phyloP scores from a whole-genome alignment of 2,113 vertebrate species.

The Numida meleagris region DNA sequence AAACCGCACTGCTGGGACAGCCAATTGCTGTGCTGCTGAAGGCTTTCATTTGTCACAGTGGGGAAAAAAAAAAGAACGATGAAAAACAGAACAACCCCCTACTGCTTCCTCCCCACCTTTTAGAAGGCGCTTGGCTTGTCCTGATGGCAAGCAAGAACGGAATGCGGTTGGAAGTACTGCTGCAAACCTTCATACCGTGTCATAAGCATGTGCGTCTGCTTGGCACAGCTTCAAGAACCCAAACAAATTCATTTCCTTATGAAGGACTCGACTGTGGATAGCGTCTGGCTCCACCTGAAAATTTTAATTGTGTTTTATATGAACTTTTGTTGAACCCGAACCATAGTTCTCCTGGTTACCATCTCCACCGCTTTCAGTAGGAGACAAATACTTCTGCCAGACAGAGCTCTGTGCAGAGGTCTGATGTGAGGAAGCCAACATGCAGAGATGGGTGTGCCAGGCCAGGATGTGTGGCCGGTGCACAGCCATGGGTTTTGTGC shows the following conservation, averaged over 20 bases:
- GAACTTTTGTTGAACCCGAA: not conserved
- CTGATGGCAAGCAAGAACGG: fast-evolving
- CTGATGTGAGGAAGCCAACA: fast-evolving
- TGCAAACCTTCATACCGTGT: fast-evolving
- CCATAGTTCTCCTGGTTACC: fast-evolving
- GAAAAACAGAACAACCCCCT: fast-evolving
- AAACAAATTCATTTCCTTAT: not conserved
- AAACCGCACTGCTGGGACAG: not conserved
- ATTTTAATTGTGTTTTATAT: fast-evolving
- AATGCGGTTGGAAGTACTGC: fast-evolving
- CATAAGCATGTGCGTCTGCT: fast-evolving
- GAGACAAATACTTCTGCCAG: fast-evolving
- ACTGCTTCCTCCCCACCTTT: not conserved
- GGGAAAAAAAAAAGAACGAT: fast-evolving
- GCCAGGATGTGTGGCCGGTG: not conserved
- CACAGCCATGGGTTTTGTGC: fast-evolving
- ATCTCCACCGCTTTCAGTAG: fast-evolving
- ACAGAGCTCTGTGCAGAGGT: fast-evolving
- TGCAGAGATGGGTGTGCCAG: not conserved
- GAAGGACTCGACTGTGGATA: fast-evolving
- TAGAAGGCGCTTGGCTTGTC: not conserved
- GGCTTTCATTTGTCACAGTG: not conserved
- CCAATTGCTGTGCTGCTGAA: not conserved
- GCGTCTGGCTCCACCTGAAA: not conserved
- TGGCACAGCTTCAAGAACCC: fast-evolving